Conservation (phyloP, 2,888 invertebrate species). For the Brenthis daphne region DNA sequence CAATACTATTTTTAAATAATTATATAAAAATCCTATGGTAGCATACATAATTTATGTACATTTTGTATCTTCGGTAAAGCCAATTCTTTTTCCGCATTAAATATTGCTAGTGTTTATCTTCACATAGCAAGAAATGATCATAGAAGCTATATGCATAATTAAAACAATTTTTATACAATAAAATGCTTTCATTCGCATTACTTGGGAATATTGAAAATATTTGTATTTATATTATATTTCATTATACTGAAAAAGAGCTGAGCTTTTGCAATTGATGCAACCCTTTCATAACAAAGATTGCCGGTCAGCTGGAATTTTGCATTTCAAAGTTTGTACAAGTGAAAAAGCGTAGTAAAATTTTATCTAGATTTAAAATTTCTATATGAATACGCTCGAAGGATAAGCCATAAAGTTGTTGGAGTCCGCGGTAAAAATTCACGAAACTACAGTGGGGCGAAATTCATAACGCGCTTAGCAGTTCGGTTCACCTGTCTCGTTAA, state of each 20-base stretch:
- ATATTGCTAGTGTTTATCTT: no score
- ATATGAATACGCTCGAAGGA: constrained; percentile 63
- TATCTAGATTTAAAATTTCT: constrained; percentile 48
- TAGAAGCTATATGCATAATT: constrained; percentile 12
- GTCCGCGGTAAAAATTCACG: constrained; percentile 70
- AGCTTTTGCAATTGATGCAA: constrained; percentile 30
- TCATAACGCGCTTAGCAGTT: constrained; percentile 81
- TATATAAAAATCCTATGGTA: no score
- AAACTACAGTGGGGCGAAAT: constrained; percentile 74
- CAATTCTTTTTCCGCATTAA: no score
- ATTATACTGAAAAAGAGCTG: constrained; percentile 22
- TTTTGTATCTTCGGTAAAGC: no score
- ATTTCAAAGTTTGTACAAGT: constrained; percentile 45
- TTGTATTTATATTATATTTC: constrained; percentile 26
- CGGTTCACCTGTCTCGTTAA: constrained; percentile 78
- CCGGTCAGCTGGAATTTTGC: constrained; percentile 34
- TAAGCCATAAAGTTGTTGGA: constrained; percentile 69
- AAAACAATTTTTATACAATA: constrained; percentile 9
- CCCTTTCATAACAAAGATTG: constrained; percentile 34
- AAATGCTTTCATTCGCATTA: constrained; percentile 12
- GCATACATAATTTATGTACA: no score
- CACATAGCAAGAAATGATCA: background rate
- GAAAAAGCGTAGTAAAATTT: constrained; percentile 46
- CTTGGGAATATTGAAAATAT: constrained; percentile 26
- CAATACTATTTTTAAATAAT: no score